These are phyloP conservation scores for Hypothenemus hampei DNA, from an alignment of 1,140 invertebrate genomes.

Conservation along the genomic window DNA sequence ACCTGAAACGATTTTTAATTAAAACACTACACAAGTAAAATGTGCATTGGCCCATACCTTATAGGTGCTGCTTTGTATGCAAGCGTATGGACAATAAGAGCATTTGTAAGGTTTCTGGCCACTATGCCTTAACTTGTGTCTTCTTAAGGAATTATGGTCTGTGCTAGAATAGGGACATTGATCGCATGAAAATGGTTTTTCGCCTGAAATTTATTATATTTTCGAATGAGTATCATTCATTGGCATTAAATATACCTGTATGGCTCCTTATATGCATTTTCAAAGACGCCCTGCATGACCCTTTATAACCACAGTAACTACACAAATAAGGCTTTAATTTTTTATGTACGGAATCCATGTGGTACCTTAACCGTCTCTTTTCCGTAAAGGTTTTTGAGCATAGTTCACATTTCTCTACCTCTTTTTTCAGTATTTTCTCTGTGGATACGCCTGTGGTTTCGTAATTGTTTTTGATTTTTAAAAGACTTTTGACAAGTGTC, in stretches of 20 bases:
- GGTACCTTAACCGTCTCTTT: conserved; percentile 54
- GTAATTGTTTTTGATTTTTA: conserved; percentile 69
- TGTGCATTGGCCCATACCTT: conserved; percentile 49
- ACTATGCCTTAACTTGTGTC: conserved; percentile 73
- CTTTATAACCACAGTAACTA: conserved; percentile 63
- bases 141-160: conserved; percentile 76
- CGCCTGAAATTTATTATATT: conserved; percentile 52
- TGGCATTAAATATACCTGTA: conserved; percentile 49
- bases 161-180: conserved; percentile 69
- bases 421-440: conserved; percentile 40
- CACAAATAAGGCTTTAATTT: conserved; percentile 68
- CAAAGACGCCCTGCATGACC: conserved; percentile 58
- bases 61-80: conserved; percentile 63
- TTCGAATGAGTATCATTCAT: not conserved
- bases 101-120: conserved; percentile 69
- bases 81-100: conserved; percentile 62
- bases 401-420: conserved; percentile 50
- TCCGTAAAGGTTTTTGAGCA: conserved; percentile 59
- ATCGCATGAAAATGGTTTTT: conserved; percentile 77
- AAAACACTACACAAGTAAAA: not conserved
- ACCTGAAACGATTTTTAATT: conserved; percentile 29
- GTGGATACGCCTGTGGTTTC: conserved; percentile 58
- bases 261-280: conserved; percentile 70
- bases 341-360: conserved; percentile 61
- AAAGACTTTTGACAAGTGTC: conserved; percentile 68